Conservation (phyloP, 2,797 vertebrate genomes). For the Euphonia xanthogaster region DNA sequence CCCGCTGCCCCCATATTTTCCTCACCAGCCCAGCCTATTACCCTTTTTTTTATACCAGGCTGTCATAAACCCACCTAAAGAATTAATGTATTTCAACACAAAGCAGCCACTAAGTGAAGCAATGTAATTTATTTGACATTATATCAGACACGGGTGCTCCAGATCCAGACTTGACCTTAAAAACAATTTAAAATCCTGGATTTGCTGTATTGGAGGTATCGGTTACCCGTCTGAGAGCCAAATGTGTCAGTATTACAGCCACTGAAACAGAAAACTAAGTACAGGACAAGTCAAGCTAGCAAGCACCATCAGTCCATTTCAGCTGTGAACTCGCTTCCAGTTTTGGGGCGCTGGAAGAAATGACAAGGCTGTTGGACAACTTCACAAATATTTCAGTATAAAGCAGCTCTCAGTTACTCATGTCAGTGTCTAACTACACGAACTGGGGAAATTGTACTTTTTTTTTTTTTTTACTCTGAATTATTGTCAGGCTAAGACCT, state of each 20-base stretch:
- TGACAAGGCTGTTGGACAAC: neutral
- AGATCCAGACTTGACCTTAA: constrained; percentile 25
- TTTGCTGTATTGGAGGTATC: neutral
- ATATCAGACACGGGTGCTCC: constrained; percentile 17
- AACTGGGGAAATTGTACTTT: neutral
- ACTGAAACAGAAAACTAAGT: neutral
- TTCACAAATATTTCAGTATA: neutral
- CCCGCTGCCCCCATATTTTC: neutral
- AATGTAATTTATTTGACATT: constrained; percentile 49
- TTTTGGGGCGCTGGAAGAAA: neutral
- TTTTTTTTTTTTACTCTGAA: neutral
- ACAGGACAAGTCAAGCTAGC: neutral
- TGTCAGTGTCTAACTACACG: neutral
- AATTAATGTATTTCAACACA: neutral
- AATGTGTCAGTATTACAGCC: neutral
- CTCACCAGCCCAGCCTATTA: neutral
- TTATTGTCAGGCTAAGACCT: neutral
- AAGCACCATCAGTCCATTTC: neutral
- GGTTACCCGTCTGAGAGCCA: neutral
- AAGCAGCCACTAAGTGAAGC: constrained; percentile 47
- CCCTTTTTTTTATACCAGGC: neutral
- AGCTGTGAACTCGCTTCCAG: neutral
- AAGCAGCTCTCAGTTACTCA: neutral
- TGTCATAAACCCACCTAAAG: neutral
- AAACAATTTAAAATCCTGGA: constrained; percentile 1